phyloP scores from a whole-genome alignment of 2,888 invertebrate genomes.

The Phyllotreta cruciferae region DNA sequence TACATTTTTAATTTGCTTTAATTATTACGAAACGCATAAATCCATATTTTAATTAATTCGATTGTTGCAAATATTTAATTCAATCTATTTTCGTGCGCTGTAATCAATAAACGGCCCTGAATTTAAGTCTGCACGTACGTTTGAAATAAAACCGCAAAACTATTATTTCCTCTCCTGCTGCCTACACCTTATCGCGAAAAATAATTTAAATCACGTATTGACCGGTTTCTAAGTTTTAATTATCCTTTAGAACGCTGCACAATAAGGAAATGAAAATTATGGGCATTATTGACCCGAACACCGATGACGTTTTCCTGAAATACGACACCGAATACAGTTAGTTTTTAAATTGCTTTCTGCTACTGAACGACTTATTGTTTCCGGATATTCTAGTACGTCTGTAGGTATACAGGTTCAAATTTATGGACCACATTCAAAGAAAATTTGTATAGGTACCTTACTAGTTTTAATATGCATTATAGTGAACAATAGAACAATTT shows the following conservation, averaged over 20 bases:
- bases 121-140: slow-evolving; percentile 3
- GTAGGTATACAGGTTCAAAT: slow-evolving; percentile 4
- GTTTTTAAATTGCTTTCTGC: slow-evolving; percentile 37
- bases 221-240: slow-evolving; percentile 21
- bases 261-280: slow-evolving; percentile 36
- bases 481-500: slow-evolving; percentile 13
- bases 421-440: slow-evolving; percentile 18
- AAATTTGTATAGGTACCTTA: slow-evolving; percentile 12
- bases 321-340: slow-evolving; percentile 42
- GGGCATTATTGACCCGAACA: slow-evolving; percentile 38
- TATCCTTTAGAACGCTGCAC: slow-evolving; percentile 26
- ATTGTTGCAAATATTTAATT: too few relatives aligned
- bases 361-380: slow-evolving; percentile 41
- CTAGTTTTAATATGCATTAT: slow-evolving; percentile 8
- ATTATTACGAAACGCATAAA: too few relatives aligned
- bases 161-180: slow-evolving; percentile 4
- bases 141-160: slow-evolving; percentile 1
- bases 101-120: slow-evolving; percentile 13
- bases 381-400: slow-evolving; percentile 5
- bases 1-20: too few relatives aligned
- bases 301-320: slow-evolving; percentile 35
- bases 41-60: too few relatives aligned
- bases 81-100: neutral
- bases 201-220: slow-evolving; percentile 17
- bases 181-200: slow-evolving; percentile 1